Evolutionary conservation across 2,797 vertebrate species (phyloP), one percentile per base, ranked within the genome.

Genomic region (Holocentrus rufus): DNA sequence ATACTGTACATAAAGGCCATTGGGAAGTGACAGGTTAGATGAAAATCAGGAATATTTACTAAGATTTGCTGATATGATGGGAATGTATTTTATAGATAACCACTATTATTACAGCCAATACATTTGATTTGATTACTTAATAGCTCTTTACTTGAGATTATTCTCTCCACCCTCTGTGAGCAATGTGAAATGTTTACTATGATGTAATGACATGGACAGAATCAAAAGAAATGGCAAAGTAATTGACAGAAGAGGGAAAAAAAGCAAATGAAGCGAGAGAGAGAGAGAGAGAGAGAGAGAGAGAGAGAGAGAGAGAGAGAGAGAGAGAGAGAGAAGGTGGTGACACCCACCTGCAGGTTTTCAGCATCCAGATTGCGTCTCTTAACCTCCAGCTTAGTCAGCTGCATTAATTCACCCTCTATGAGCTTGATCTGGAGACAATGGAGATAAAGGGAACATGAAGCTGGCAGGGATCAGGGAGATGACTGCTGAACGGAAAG

Each of bases 311-410:
- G 31, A 4, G 2, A 39, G 36, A 10, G 52, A 36, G 47, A 54
- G 50, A 68, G 49, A 64, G 56, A 77, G 81, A 81, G 42, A 34
- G 76, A 87, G 73, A 66, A 68, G 30, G 77, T 7, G 0, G 69
- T 71, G 84, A 88, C 87, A 97, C 97, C 57, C 95, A 99, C 98
- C 97, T 99, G 97, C 86, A 99, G 92, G 60, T 89, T 94, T 94
- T 98, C 97, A 90, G 95, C 87, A 91, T 98, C 96, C 95, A 97
- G 94, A 92, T 90, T 94, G 86, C 95, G 95, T 92, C 95, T 97
- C 95, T 97, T 98, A 95, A 99, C 93, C 92, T 99, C 98, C 95
- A 99, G 95, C 93, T 96, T 96, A 91, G 98, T 98, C 95, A 99
- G 88, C 93, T 98, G 97, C 96, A 96, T 94, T 96, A 99, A 96